A percentile compares a stretch with the other conserved stretches of the same genome.
Conservation (phyloP, 1,140 invertebrate genomes). For the Procambarus clarkii region DNA sequence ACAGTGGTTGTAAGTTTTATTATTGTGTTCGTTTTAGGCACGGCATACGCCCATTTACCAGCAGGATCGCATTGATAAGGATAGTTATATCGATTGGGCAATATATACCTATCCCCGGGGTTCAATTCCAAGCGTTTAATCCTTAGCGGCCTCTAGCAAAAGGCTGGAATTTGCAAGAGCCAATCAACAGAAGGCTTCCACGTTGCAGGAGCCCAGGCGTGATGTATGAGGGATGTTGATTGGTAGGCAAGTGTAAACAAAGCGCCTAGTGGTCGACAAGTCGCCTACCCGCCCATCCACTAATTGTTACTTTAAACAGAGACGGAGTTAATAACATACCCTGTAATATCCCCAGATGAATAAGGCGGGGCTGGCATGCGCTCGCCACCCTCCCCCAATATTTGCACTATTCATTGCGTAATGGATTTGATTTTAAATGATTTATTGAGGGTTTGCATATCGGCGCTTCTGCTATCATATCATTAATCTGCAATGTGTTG, state of each 20-base stretch:
- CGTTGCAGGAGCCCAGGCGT: constrained; percentile 59
- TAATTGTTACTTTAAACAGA: constrained; percentile 72
- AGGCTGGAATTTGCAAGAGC: constrained; percentile 27
- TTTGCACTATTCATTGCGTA: constrained; percentile 64
- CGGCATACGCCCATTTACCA: constrained; percentile 65
- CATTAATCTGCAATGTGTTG: constrained; percentile 31
- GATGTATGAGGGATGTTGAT: constrained; percentile 72
- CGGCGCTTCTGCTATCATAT: constrained; percentile 22
- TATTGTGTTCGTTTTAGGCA: constrained; percentile 42
- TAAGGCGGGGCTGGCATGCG: constrained; percentile 57
- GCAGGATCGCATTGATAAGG: constrained; percentile 70
- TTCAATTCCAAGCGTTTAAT: not conserved
- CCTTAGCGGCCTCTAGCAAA: not conserved
- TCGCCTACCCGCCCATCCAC: constrained; percentile 70
- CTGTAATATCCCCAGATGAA: constrained; percentile 69
- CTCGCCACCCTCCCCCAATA: constrained; percentile 51
- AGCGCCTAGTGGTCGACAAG: constrained; percentile 71
- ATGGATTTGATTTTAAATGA: constrained; percentile 43
- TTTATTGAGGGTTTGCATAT: constrained; percentile 22
- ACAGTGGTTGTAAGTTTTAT: constrained; percentile 43
- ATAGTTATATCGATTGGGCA: constrained; percentile 68
- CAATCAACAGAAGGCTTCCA: constrained; percentile 51
- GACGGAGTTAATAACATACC: constrained; percentile 71
- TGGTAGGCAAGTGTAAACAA: constrained; percentile 73
- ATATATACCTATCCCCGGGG: constrained; percentile 48